Base-by-base conservation (phyloP, 2,888 invertebrate species). In the Nemotelus pantherinus region DNA sequence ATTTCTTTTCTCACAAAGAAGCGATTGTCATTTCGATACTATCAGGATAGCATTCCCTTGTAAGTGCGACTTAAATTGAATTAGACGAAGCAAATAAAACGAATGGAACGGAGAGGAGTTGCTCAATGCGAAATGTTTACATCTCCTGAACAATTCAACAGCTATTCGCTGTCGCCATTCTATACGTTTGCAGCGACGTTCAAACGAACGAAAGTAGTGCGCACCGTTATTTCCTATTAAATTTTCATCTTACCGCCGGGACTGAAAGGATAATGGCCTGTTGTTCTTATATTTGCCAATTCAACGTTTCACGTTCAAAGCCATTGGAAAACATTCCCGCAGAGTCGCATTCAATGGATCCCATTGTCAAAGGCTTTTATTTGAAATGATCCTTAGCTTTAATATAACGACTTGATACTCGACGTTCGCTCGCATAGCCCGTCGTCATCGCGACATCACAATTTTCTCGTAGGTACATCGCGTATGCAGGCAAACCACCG, bases 271-370 rank as follows among this genome's bases (percentile, higher is more conserved):
- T 71, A 71, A 71, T 71, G 44, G 71, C 57, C 71, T 71, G 71
- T 71, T 71, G 71, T 71, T 71, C 71, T 53, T 44, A 55, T 71
- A 55, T 71, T 71, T 71, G 57, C 44, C 71, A 71, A 71, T 71
- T 71, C 44, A 53, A 55, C 53, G 44, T 43, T 68, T 43, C 50
- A 50, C 50, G 25, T 47, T 25, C 41, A 39, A 47, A 50, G 39
- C 25, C 68, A 43, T 43, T 43, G 68, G 48, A 43, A 50, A 68
- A 68, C 41, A 48, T 68, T 50, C 68, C 68, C 68, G 68, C 68
- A 68, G 68, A 68, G 50, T 50, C 48, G 6, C 50, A 68, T 68
- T 68, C 50, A 68, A 50, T 68, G 39, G 53, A 48, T 68, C 41
- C 68, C 39, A 50, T 68, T 68, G 68, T 39, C 48, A 4, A 48